A percentile compares a stretch with the other conserved stretches of the same genome.
phyloP scores from a whole-genome alignment of 1,140 invertebrate genomes.

The Leguminivora glycinivorella region DNA sequence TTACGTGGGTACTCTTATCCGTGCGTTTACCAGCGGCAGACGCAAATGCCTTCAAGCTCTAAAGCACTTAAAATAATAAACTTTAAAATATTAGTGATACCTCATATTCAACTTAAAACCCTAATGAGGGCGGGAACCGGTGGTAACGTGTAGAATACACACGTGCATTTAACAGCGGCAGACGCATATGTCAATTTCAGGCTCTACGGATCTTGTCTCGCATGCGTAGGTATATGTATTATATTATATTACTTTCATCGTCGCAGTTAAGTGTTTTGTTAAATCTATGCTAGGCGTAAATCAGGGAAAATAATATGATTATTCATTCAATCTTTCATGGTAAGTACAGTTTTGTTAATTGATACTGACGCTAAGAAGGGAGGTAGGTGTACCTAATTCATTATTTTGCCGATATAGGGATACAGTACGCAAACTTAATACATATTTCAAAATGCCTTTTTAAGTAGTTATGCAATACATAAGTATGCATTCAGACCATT shows the following conservation, averaged over 20 bases:
- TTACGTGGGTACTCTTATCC: too few species aligned
- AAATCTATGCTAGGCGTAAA: slow-evolving; percentile 9
- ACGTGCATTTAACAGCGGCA: slow-evolving; percentile 41
- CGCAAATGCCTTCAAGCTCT: too few species aligned
- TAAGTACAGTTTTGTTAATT: neutral
- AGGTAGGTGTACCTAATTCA: too few species aligned
- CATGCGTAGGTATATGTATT: slow-evolving; percentile 37
- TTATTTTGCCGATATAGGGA: too few species aligned
- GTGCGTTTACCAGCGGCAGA: too few species aligned
- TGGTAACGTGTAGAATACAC: slow-evolving; percentile 34
- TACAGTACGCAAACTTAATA: too few species aligned
- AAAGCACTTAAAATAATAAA: too few species aligned
- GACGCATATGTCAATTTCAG: slow-evolving; percentile 54
- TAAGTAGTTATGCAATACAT: neutral
- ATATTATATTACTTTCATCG: slow-evolving; percentile 49
- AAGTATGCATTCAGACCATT: neutral
- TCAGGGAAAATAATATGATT: neutral
- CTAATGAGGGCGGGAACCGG: neutral
- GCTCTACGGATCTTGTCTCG: slow-evolving; percentile 40
- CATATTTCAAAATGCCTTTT: neutral
- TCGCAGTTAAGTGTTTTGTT: slow-evolving; percentile 32
- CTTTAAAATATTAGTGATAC: too few species aligned
- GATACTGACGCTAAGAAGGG: too few species aligned
- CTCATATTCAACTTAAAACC: neutral
- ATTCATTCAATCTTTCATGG: too few species aligned